A percentile compares a stretch with the other conserved stretches of the same genome.
phyloP scores from a whole-genome alignment of 2,888 invertebrate genomes.

The Ceriagrion tenellum region DNA sequence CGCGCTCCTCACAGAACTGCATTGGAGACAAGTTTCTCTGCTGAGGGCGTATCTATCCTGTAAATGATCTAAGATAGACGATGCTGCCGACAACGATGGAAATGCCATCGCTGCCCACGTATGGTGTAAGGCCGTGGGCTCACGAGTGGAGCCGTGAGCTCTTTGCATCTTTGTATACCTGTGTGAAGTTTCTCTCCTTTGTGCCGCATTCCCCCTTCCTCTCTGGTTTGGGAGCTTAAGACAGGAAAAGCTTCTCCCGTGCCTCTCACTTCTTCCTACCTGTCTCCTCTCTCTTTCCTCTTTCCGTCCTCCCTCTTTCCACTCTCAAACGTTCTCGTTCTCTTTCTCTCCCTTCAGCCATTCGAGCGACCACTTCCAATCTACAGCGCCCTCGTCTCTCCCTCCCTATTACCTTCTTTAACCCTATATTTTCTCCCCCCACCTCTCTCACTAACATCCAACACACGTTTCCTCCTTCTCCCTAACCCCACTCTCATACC shows the following conservation, averaged over 20 bases:
- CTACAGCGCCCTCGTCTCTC: not conserved
- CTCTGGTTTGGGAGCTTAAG: constrained; percentile 51
- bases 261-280: not conserved
- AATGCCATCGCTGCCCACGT: not conserved
- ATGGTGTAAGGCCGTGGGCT: not conserved
- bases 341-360: not conserved
- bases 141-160: not conserved
- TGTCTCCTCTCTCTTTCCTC: not conserved
- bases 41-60: not conserved
- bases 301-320: not conserved
- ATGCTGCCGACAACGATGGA: too few relatives aligned
- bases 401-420: not conserved
- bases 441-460: too few relatives aligned
- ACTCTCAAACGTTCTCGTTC: too few relatives aligned
- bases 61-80: too few relatives aligned
- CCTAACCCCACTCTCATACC: not conserved
- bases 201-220: not conserved
- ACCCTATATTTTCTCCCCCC: not conserved
- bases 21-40: not conserved
- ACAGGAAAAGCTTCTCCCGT: constrained; percentile 5
- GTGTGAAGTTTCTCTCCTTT: not conserved
- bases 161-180: not conserved
- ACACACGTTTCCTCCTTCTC: not conserved
- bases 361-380: not conserved
- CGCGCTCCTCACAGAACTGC: too few relatives aligned